Conservation (phyloP, 2,888 invertebrate genomes). For the Tipula confusa region DNA sequence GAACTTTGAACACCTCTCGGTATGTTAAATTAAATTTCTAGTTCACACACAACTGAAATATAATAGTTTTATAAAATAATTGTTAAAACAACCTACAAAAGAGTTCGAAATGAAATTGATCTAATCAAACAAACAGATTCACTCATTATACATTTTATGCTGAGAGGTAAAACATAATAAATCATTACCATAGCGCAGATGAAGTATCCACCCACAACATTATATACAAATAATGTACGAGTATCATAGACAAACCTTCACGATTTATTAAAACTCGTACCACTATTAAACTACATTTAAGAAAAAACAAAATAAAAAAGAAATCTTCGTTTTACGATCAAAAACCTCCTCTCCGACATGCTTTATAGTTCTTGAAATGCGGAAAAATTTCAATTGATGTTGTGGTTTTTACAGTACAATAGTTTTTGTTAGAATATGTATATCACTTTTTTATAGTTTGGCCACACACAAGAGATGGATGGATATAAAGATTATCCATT, state of each 20-base stretch:
- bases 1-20: neutral
- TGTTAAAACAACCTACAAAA: neutral
- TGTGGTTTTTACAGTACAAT: neutral
- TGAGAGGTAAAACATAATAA: neutral
- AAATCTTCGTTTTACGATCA: neutral
- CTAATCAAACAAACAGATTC: neutral
- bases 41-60: neutral
- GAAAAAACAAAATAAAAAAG: neutral
- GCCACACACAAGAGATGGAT: neutral
- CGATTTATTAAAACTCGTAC: neutral
- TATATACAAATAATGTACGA: neutral
- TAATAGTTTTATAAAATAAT: neutral
- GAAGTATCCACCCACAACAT: neutral
- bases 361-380: neutral
- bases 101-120: neutral
- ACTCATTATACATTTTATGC: neutral
- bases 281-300: neutral
- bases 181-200: neutral
- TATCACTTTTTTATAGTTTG: too few species aligned
- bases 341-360: neutral
- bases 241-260: neutral
- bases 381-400: neutral
- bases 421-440: neutral
- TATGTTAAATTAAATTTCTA: neutral
- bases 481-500: neutral